These are phyloP conservation scores for Willisornis vidua DNA, from an alignment of 2,113 vertebrate species.

Conservation along the genomic window DNA sequence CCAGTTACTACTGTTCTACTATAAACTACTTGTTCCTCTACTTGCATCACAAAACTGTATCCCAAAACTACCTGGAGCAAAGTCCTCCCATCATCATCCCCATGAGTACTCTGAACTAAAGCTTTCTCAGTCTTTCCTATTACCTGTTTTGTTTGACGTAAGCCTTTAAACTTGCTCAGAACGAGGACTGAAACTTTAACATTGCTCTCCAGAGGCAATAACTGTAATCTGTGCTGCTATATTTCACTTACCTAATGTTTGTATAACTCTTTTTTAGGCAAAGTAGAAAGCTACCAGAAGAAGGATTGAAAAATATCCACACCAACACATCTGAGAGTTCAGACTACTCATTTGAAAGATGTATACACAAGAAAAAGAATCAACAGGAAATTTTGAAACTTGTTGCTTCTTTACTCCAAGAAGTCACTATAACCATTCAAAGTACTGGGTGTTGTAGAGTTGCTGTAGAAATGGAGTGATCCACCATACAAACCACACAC, in stretches of 20 bases:
- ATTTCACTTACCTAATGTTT: neutral
- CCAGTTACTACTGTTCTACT: neutral
- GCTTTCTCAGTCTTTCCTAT: neutral
- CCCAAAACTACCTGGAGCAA: neutral
- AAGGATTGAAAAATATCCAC: neutral
- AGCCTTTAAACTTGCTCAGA: neutral
- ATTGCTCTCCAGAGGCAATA: neutral
- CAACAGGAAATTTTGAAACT: neutral
- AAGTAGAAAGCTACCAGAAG: neutral
- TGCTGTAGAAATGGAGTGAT: neutral
- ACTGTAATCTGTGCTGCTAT: neutral
- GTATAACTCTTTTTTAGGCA: neutral
- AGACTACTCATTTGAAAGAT: neutral
- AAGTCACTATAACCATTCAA: neutral
- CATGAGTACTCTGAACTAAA: neutral
- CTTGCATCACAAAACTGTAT: neutral
- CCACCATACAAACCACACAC: neutral
- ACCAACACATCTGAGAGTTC: neutral
- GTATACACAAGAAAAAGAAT: neutral
- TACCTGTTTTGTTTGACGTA: neutral
- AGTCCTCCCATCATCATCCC: neutral
- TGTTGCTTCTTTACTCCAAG: neutral
- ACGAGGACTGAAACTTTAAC: neutral
- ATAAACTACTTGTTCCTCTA: neutral
- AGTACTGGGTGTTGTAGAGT: neutral